phyloP scores from a whole-genome alignment of 2,888 invertebrate genomes.

The Clusia tigrina region DNA sequence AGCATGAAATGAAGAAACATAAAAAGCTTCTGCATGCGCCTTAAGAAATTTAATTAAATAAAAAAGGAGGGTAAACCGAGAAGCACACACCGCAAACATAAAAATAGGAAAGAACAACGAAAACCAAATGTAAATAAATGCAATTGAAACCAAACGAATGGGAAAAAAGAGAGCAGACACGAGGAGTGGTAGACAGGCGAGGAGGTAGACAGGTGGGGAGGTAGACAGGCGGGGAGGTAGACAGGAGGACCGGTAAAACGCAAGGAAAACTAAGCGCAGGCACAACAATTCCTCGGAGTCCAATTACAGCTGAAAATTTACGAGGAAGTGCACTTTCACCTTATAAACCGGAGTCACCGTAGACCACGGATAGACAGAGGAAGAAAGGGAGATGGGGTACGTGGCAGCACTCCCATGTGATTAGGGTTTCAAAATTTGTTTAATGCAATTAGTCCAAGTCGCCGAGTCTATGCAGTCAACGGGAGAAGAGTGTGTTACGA shows the following conservation, averaged over 20 bases:
- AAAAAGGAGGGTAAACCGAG: constrained; percentile 4
- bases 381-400: background rate
- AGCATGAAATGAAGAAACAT: too few species aligned
- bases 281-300: constrained; percentile 12
- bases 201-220: background rate
- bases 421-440: constrained; percentile 56
- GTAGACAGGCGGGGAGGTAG: constrained; percentile 9
- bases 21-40: constrained; percentile 1
- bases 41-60: constrained; percentile 22
- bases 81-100: background rate
- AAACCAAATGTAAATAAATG: background rate
- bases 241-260: constrained; percentile 15
- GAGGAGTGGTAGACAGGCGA: too few species aligned
- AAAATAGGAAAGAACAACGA: constrained; percentile 10
- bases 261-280: background rate
- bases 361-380: background rate
- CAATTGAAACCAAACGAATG: too few species aligned
- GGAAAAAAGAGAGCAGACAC: too few species aligned
- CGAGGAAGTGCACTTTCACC: constrained; percentile 12
- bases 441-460: constrained; percentile 58
- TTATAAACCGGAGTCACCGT: background rate
- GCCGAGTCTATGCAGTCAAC: too few species aligned
- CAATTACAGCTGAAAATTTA: constrained; percentile 16
- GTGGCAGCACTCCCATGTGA: constrained; percentile 46
- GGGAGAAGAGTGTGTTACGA: too few species aligned